Base-by-base conservation (phyloP, 1,140 invertebrate genomes). In the Drosophila fuyamai region DNA sequence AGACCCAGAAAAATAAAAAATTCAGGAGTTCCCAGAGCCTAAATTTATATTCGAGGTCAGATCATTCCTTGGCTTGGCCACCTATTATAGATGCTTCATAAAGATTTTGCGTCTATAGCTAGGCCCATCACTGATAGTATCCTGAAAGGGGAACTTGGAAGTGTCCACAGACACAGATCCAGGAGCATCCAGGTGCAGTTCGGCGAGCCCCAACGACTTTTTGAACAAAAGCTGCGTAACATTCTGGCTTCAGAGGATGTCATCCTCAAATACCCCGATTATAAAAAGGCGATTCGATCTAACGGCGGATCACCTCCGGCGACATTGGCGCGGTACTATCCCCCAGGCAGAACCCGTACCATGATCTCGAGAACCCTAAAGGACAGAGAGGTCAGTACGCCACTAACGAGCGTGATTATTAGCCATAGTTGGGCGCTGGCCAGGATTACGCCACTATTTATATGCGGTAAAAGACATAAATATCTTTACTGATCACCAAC, bases 271-370 rank as follows among this genome's bases (percentile, higher is more conserved):
- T 57, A 67, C 41, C 62, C 73, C 3, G 61, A 72, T 29, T 76
- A 40, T 12, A 61, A 61, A 29, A 71, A 66, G 47, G 46, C 53
- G n/a, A 12, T 79, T 76, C 41, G 76, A 79, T 38, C 40, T 67
- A 46, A 79, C 66, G 9, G 71, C 66, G 2, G 61, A 76, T 58
- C n/a, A 66, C 61, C 6, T 79, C 62, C 5, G 41, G 12, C 27
- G 62, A 36, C 27, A 40, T 81, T 14, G 65, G 63, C 9, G 63
- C 68, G 18, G 74, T 76, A 4, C 38, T 80, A 6, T 76, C n/a
- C n/a, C 73, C 27, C 73, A 73, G 7, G 51, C 1, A 38, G 35
- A 35, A 48, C n/a, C n/a, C n/a, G n/a, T n/a, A n/a, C n/a, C n/a
- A n/a, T n/a, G n/a, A n/a, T n/a, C n/a, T n/a, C n/a, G n/a, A n/a